Evolutionary conservation across 2,888 invertebrate species (phyloP).

Genomic region (Cantharis rufa): DNA sequence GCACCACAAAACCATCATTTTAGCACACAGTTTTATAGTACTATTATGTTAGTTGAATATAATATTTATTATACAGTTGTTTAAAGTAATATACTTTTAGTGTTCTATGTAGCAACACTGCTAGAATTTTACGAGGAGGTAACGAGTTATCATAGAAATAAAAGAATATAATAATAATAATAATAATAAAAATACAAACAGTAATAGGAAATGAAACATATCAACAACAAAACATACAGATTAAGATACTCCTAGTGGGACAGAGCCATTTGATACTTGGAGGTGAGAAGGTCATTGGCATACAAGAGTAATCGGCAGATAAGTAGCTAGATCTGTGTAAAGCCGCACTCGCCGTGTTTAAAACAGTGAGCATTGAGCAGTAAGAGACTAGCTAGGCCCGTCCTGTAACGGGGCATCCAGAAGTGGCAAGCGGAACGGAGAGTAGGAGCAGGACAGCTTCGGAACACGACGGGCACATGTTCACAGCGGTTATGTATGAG

Average conservation of each 20-base stretch:
- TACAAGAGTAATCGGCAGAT: conserved; percentile 51
- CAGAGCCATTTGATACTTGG: conserved; percentile 64
- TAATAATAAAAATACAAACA: conserved; percentile 48
- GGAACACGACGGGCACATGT: conserved; percentile 42
- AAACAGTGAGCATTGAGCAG: conserved; percentile 31
- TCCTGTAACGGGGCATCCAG: conserved; percentile 40
- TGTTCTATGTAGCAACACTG: conserved; percentile 23
- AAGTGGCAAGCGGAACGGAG: conserved; percentile 39
- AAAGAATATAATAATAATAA: conserved; percentile 38
- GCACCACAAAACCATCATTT: conserved; percentile 52
- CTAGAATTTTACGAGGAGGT: conserved; percentile 53
- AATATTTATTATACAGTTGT: conserved; percentile 19
- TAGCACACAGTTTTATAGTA: conserved; percentile 42
- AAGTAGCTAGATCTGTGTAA: conserved; percentile 37
- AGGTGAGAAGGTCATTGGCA: conserved; percentile 58
- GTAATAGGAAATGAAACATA: conserved; percentile 53
- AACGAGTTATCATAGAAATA: conserved; percentile 52
- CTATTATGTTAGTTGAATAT: conserved; percentile 24
- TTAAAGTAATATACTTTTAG: conserved; percentile 22
- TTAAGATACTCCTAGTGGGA: conserved; percentile 58
- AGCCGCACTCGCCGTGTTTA: conserved; percentile 25
- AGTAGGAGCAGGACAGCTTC: conserved; percentile 34
- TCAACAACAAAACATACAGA: conserved; percentile 58
- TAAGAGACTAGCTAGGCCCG: conserved; percentile 33
- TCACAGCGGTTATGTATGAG: conserved; percentile 42